Base-by-base conservation (phyloP, 1,140 invertebrate genomes). In the Pectinophora gossypiella region DNA sequence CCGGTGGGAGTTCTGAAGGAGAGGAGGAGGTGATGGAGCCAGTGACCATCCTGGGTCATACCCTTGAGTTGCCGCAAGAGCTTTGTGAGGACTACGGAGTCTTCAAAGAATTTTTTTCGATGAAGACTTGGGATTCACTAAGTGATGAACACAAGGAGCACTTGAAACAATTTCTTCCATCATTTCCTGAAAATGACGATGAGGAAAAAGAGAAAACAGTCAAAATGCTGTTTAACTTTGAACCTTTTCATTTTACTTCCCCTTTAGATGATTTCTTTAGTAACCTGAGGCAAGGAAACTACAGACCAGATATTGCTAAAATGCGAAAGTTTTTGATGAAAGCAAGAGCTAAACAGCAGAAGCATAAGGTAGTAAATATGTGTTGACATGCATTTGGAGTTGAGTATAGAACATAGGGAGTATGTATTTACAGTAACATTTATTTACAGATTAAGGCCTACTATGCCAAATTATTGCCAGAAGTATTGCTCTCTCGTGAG, bases 221-320 rank as follows among this genome's bases (percentile, higher is more conserved):
- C 20, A 89, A 90, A 72, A 91, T 88, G 83, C 78, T 95, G 22
- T 93, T 95, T 66, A 86, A 87, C 61, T 89, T 91, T 75, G 91
- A 93, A 68, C 91, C 90, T 68, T 92, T 95, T 71, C 90, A 91
- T 62, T 94, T 94, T 88, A 90, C 90, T 61, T 93, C 91, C 75
- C 94, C 93, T 45, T 65, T 94, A n/a, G 81, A 88, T 56, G 82
- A 91, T 45, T 93, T 94, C 66, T 91, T 91, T 63, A 89, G 88
- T 20, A 90, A 93, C 67, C 76, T 95, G 48, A 92, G 89, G 87
- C 91, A 92, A 78, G 94, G 93, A 21, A 90, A 91, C 67, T 93
- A 90, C 56, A 80, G 90, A 51, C 90, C 90, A 45, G 91, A 92
- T 72, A 90, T 91, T 54, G 89, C 89, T 51, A 89, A 87, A 64